These are phyloP conservation scores for Harpagifer antarcticus DNA, from an alignment of 2,797 vertebrate genomes.

Conservation along the genomic window DNA sequence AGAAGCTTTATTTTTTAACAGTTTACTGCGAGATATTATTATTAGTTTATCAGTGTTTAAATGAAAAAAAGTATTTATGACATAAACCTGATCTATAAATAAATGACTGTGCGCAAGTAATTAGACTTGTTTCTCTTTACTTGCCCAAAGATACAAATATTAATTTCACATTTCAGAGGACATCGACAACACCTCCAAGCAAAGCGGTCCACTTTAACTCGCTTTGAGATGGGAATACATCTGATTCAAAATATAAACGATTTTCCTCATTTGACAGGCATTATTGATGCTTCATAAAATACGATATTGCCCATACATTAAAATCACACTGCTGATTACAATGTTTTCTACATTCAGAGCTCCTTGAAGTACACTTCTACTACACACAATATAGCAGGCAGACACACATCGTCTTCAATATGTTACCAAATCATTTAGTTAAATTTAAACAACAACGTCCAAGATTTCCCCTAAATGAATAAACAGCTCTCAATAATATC, in stretches of 20 bases:
- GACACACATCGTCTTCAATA: too few species aligned
- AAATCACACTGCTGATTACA: too few species aligned
- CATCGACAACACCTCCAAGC: slow-evolving; percentile 68
- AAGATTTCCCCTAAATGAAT: not conserved
- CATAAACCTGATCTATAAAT: slow-evolving; percentile 67
- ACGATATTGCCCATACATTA: not conserved
- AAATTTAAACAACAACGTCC: too few species aligned
- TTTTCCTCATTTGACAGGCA: slow-evolving; percentile 18
- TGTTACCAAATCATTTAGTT: too few species aligned
- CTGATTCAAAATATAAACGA: slow-evolving; percentile 43
- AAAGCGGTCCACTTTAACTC: slow-evolving; percentile 57
- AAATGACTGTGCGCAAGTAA: slow-evolving; percentile 58
- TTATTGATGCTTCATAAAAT: slow-evolving; percentile 1
- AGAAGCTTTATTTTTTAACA: slow-evolving; percentile 6
- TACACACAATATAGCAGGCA: too few species aligned
- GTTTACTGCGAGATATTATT: too few species aligned
- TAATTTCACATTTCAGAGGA: slow-evolving; percentile 78
- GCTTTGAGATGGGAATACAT: slow-evolving; percentile 47
- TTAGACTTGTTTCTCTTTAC: slow-evolving; percentile 58
- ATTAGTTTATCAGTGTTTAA: slow-evolving; percentile 42
- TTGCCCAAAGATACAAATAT: slow-evolving; percentile 74
- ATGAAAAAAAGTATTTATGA: slow-evolving; percentile 45
- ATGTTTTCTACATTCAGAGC: not conserved
- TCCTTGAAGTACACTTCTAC: not conserved
- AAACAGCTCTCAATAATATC: not conserved